Evolutionary conservation across 2,888 invertebrate species (phyloP).

Genomic region (Tenthredo amoena): DNA sequence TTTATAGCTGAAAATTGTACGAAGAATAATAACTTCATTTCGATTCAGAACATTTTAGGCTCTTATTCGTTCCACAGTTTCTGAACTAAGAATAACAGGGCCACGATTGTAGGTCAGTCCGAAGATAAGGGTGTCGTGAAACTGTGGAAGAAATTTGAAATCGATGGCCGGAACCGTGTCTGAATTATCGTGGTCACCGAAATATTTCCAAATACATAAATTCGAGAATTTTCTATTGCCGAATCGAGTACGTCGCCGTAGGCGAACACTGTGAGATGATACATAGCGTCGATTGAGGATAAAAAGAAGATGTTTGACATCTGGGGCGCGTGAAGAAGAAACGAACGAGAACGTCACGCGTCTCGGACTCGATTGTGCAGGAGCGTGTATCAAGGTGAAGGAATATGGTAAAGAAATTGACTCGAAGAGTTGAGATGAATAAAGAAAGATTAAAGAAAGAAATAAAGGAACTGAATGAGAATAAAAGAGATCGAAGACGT

Average conservation of each 20-base stretch:
- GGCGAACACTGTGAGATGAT: neutral
- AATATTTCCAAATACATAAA: neutral
- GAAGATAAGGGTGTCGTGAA: neutral
- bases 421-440: neutral
- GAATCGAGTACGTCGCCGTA: neutral
- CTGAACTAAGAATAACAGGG: neutral
- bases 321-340: neutral
- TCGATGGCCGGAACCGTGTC: neutral
- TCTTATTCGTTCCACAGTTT: neutral
- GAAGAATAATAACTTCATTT: neutral
- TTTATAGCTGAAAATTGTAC: neutral
- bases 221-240: neutral
- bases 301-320: neutral
- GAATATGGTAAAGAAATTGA: neutral
- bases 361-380: neutral
- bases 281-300: neutral
- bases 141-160: neutral
- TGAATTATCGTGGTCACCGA: neutral
- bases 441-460: neutral
- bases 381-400: neutral
- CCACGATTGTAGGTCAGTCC: neutral
- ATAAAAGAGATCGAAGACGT: constrained; percentile 25
- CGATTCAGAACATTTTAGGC: neutral
- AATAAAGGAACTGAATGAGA: neutral
- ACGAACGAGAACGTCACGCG: neutral